A percentile compares a stretch with the other conserved stretches of the same genome.
Conservation (phyloP, 2,797 vertebrate genomes). For the Phaenicophaeus curvirostris region DNA sequence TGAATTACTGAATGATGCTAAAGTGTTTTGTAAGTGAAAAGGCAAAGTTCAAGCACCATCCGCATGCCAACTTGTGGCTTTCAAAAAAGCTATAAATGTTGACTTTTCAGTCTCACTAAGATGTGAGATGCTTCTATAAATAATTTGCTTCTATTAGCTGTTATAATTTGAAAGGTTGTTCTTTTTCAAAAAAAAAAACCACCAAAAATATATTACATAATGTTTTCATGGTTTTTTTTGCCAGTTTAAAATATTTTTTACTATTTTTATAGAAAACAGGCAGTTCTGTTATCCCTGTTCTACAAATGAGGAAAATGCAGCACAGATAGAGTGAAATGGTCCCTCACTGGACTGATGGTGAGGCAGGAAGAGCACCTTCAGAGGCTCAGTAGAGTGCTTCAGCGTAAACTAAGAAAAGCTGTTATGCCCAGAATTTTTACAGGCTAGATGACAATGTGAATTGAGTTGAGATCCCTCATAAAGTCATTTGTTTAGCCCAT, state of each 20-base stretch:
- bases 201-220: neutral
- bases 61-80: neutral
- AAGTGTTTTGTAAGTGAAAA: neutral
- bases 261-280: neutral
- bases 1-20: neutral
- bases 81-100: neutral
- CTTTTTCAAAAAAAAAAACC: neutral
- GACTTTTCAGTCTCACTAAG: neutral
- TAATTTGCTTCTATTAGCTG: neutral
- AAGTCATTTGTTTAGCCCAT: neutral
- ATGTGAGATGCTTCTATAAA: neutral
- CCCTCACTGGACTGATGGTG: accelerated
- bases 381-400: neutral
- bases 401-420: neutral
- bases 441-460: neutral
- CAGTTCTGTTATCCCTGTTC: neutral
- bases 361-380: neutral
- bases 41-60: neutral
- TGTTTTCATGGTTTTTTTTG: neutral
- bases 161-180: neutral
- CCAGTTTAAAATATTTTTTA: neutral
- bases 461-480: neutral
- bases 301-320: neutral
- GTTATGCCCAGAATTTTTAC: neutral
- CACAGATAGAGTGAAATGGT: neutral